Conservation (phyloP, 2,113 vertebrate genomes). For the Callaeas wilsoni region DNA sequence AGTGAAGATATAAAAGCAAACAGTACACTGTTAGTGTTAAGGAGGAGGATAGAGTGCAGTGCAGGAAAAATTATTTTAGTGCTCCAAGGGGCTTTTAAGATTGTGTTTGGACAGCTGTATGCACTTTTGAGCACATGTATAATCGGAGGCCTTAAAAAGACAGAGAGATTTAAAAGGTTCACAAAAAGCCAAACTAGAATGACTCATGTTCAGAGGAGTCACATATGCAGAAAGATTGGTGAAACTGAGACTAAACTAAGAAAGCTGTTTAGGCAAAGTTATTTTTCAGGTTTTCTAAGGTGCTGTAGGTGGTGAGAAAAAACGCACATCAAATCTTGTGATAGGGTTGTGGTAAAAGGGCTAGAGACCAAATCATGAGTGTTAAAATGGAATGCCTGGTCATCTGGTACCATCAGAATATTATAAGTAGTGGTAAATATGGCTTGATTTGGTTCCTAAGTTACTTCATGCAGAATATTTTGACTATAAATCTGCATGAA, state of each 20-base stretch:
- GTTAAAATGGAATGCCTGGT: not conserved
- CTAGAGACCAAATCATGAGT: not conserved
- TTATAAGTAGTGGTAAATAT: not conserved
- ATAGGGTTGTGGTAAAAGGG: not conserved
- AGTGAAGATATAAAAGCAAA: conserved; percentile 14
- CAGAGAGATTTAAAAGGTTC: not conserved
- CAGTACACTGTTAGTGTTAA: not conserved
- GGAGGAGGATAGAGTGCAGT: not conserved
- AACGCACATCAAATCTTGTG: not conserved
- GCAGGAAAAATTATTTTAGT: conserved; percentile 18
- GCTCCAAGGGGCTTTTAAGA: not conserved
- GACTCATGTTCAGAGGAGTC: not conserved
- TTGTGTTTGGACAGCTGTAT: conserved; percentile 36
- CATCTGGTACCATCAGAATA: not conserved
- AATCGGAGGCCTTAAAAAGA: not conserved
- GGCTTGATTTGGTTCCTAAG: not conserved
- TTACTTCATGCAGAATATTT: not conserved
- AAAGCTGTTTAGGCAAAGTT: not conserved
- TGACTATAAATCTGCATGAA: not conserved
- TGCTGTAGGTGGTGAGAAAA: not conserved
- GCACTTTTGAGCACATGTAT: not conserved
- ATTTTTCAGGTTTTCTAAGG: not conserved
- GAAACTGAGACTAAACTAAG: not conserved
- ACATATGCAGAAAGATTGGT: not conserved
- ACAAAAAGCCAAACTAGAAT: not conserved